Evolutionary conservation across 2,888 invertebrate species (phyloP).

Genomic region (Drosophila seclusa): DNA sequence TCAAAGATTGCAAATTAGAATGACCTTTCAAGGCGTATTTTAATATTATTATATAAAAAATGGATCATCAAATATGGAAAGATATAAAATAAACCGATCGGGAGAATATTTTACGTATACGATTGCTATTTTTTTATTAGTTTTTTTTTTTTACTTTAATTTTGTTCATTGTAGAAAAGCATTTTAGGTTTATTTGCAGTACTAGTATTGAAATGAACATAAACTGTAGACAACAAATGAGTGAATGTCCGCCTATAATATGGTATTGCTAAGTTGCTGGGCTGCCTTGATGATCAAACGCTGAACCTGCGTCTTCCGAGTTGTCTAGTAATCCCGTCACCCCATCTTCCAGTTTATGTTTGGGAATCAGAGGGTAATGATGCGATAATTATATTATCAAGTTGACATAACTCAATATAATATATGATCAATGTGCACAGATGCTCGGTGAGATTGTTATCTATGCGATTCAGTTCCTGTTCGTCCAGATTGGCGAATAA

Average conservation of each 20-base stretch:
- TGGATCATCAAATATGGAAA: background rate
- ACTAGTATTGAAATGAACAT: background rate
- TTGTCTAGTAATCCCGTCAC: conserved; percentile 88
- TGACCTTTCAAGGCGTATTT: background rate
- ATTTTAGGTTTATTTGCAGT: background rate
- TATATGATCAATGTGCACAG: conserved; percentile 89
- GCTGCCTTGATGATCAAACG: conserved; percentile 93
- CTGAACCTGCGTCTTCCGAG: conserved; percentile 91
- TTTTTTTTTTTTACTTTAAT: background rate
- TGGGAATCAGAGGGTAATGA: conserved; percentile 94
- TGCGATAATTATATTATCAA: conserved; percentile 89
- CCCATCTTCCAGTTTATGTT: conserved; percentile 95
- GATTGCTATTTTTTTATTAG: background rate
- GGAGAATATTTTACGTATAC: background rate
- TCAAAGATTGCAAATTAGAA: background rate
- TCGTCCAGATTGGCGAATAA: conserved; percentile 87
- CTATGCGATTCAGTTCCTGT: conserved; percentile 88
- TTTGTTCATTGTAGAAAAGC: background rate
- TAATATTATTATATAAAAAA: background rate
- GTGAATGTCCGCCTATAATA: conserved; percentile 87
- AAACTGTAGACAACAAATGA: no score
- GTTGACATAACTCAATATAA: conserved; percentile 77
- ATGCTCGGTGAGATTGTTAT: conserved; percentile 88
- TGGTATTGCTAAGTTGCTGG: conserved; percentile 91
- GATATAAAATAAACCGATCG: background rate